Evolutionary conservation across 1,140 invertebrate species (phyloP).

Genomic region (Magallana gigas): DNA sequence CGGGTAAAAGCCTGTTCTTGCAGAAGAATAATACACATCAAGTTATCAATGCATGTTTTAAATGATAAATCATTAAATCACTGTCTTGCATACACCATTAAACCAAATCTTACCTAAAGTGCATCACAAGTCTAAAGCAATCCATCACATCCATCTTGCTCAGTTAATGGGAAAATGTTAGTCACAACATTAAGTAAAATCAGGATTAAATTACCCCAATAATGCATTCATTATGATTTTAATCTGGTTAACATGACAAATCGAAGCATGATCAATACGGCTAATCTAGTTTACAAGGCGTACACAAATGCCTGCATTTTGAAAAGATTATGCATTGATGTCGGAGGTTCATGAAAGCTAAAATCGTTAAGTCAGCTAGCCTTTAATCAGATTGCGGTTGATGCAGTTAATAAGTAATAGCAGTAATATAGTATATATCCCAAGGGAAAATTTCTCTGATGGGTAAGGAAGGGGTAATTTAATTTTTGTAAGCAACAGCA

Average conservation of each 20-base stretch:
- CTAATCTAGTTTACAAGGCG: background rate
- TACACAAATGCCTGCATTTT: background rate
- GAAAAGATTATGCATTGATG: conserved; percentile 3
- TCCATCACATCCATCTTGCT: background rate
- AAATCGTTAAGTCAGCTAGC: conserved; percentile 11
- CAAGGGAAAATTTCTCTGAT: background rate
- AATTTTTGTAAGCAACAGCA: no score
- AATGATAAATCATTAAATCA: no score
- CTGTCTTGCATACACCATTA: no score
- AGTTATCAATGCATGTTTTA: no score
- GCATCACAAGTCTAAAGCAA: no score
- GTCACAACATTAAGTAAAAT: background rate
- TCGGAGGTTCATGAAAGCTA: background rate
- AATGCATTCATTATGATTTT: conserved; percentile 10
- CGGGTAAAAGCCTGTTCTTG: no score
- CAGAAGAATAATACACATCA: no score
- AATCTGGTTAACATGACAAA: conserved; percentile 22
- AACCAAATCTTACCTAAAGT: no score
- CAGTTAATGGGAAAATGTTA: background rate
- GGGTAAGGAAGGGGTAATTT: background rate
- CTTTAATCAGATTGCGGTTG: conserved; percentile 3
- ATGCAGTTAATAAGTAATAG: background rate
- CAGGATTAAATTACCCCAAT: background rate
- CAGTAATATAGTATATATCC: background rate
- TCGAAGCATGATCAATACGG: background rate